These are phyloP conservation scores for Horisme vitalbata DNA, from an alignment of 2,888 invertebrate genomes.

Conservation along the genomic window DNA sequence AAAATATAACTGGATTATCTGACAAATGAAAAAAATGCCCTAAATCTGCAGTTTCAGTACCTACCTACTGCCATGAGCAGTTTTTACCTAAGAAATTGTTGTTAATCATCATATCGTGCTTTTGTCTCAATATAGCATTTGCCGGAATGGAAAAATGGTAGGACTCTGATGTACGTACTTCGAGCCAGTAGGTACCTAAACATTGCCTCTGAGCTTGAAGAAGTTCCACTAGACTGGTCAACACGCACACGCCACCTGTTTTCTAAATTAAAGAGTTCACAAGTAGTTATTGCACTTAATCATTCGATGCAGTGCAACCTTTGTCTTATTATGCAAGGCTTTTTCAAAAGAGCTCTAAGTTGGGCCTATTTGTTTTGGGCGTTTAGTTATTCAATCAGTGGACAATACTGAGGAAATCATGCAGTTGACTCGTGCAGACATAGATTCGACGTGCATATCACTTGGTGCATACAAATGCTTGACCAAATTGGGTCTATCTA, in stretches of 20 bases:
- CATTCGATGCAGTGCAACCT: conserved; percentile 21
- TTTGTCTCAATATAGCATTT: too few relatives aligned
- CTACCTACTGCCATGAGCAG: too few relatives aligned
- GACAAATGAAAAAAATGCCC: too few relatives aligned
- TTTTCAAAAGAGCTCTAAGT: conserved; percentile 15
- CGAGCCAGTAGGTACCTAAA: too few relatives aligned
- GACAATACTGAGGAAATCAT: conserved; percentile 20
- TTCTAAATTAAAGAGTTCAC: not conserved
- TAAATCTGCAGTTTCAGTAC: too few relatives aligned
- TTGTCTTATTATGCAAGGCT: conserved; percentile 21
- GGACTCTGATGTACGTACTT: too few relatives aligned
- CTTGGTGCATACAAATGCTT: conserved; percentile 32
- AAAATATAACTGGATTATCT: too few relatives aligned
- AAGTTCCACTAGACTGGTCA: too few relatives aligned
- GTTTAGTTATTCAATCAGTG: conserved; percentile 28
- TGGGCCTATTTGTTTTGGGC: conserved; percentile 27
- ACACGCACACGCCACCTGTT: not conserved
- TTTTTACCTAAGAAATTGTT: too few relatives aligned
- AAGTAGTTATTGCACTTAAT: conserved; percentile 21
- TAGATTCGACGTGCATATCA: conserved; percentile 22
- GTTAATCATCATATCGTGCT: too few relatives aligned
- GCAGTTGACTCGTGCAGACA: conserved; percentile 20
- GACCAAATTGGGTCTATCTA: conserved; percentile 4
- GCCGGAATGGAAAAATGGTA: too few relatives aligned
- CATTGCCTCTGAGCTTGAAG: too few relatives aligned